Conservation (phyloP, 2,113 vertebrate species). For the Ranitomeya imitator region DNA sequence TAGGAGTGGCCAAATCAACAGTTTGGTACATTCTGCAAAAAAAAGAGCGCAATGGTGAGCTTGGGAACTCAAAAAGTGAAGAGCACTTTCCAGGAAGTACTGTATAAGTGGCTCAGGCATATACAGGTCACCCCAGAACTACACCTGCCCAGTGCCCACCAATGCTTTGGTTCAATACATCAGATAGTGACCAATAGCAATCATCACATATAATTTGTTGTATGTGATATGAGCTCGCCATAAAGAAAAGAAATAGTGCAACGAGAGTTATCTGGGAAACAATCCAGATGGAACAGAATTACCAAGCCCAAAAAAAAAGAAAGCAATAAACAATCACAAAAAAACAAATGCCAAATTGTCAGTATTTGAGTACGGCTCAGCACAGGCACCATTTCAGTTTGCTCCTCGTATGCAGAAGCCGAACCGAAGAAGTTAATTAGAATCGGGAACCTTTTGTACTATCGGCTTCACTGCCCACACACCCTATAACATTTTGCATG, state of each 20-base stretch:
- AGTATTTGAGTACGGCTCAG: constrained; percentile 3
- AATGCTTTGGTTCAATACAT: no score
- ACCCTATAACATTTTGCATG: constrained; percentile 45
- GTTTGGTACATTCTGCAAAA: no score
- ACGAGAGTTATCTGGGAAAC: not conserved
- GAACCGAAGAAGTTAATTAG: constrained; percentile 40
- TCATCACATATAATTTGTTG: not conserved
- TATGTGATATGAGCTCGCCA: not conserved
- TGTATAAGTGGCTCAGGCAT: no score
- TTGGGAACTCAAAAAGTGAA: no score
- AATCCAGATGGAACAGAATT: constrained; percentile 4
- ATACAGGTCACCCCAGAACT: no score
- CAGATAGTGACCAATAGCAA: not conserved
- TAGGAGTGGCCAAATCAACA: no score
- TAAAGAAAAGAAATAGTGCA: not conserved
- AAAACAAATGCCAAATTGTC: constrained; percentile 23
- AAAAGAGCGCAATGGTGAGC: no score
- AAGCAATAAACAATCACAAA: constrained; percentile 27
- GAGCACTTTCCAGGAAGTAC: no score
- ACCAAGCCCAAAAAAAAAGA: not conserved
- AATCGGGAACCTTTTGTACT: constrained; percentile 36
- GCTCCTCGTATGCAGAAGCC: not conserved
- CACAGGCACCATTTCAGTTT: not conserved
- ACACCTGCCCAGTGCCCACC: no score
- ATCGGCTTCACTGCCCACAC: constrained; percentile 42